phyloP scores from a whole-genome alignment of 2,888 invertebrate species.

The Pheosia tremula region DNA sequence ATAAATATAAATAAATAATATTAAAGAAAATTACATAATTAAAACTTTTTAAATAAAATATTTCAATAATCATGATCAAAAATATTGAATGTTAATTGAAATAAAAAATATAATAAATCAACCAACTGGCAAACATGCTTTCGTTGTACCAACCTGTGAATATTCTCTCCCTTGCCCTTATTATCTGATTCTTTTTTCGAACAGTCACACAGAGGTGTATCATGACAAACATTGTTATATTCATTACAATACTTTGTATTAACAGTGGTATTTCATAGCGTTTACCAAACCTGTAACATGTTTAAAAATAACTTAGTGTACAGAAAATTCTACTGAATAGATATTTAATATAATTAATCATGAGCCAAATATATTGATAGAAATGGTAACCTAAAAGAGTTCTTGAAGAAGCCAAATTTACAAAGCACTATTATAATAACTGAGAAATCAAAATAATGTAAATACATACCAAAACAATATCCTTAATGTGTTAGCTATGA shows the following conservation, averaged over 20 bases:
- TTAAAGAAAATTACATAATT: constrained; percentile 6
- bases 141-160: constrained; percentile 89
- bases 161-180: constrained; percentile 90
- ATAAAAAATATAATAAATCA: constrained; percentile 20
- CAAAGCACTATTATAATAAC: too few species aligned
- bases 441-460: background rate
- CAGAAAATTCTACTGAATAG: background rate
- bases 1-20: constrained; percentile 18
- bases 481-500: constrained; percentile 97
- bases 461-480: constrained; percentile 97
- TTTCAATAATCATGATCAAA: background rate
- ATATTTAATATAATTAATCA: too few species aligned
- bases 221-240: constrained; percentile 97
- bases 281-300: constrained; percentile 97
- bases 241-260: constrained; percentile 99
- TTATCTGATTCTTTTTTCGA: constrained; percentile 91
- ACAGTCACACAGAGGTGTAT: constrained; percentile 96
- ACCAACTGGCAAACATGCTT: constrained; percentile 9
- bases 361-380: too few species aligned
- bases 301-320: background rate
- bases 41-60: background rate
- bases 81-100: background rate
- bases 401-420: too few species aligned
- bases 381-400: too few species aligned
- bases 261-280: constrained; percentile 97